Percentiles rank a stretch among this genome's conserved stretches.
Conservation (phyloP, 37 sponge, comb jelly and placozoan species). For the Aplysina aerophoba region DNA sequence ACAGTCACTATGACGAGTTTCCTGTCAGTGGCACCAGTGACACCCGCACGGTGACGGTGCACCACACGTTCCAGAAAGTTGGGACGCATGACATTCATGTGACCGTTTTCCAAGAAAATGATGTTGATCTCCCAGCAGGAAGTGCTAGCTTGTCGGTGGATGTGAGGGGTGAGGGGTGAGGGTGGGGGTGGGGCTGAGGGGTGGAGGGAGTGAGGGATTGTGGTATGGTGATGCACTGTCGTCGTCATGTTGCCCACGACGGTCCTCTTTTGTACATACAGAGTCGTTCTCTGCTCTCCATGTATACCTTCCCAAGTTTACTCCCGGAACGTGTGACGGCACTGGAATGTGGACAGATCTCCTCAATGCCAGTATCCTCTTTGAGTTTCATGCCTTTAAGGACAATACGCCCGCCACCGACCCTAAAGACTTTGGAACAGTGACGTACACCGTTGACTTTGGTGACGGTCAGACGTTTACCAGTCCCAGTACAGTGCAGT, state of each 20-base stretch:
- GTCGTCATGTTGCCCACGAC: no score
- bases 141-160: not conserved
- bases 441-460: not conserved
- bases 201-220: not conserved
- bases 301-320: not conserved
- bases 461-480: not conserved
- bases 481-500: not conserved
- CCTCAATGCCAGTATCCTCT: not conserved
- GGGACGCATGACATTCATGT: conserved; percentile 23
- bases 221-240: not conserved
- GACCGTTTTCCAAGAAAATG: not conserved
- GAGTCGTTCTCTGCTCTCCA: not conserved
- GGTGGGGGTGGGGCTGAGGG: not conserved
- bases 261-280: not conserved
- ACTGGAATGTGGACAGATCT: not conserved
- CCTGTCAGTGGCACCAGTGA: no score
- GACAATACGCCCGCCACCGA: not conserved
- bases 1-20: not conserved
- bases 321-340: not conserved
- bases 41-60: not conserved
- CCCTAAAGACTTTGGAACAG: not conserved
- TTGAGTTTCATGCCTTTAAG: not conserved
- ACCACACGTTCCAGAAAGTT: conserved; percentile 1
- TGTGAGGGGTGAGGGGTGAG: conserved; percentile 2
- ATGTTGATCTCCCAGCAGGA: not conserved